Conservation (phyloP, 2,113 vertebrate genomes). For the Himantopus leucocephalus region DNA sequence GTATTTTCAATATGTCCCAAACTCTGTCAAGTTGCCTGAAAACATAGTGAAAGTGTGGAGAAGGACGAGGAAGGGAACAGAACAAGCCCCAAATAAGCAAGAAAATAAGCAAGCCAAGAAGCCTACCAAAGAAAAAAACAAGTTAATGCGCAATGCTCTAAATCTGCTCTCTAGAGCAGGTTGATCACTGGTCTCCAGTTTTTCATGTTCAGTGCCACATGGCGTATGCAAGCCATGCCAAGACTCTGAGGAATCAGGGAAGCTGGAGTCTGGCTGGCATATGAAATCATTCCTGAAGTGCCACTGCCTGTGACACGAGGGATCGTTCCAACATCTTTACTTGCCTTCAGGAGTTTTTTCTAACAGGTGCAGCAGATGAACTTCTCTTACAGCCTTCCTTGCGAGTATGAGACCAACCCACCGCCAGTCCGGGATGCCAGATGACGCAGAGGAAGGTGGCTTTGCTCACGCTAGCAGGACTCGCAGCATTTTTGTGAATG, state of each 20-base stretch:
- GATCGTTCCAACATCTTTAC: constrained; percentile 65
- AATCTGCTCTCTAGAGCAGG: neutral
- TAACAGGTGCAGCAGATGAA: constrained; percentile 77
- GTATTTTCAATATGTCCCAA: neutral
- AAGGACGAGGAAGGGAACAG: neutral
- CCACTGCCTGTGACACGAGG: constrained; percentile 59
- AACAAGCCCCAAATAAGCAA: neutral
- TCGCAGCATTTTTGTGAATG: neutral
- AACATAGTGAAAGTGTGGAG: neutral
- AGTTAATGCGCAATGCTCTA: neutral
- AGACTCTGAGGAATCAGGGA: constrained; percentile 59
- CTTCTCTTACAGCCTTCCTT: constrained; percentile 66
- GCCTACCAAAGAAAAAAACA: neutral
- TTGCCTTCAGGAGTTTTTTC: constrained; percentile 66
- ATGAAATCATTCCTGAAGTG: constrained; percentile 74
- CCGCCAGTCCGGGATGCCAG: constrained; percentile 27
- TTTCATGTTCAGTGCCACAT: constrained; percentile 3
- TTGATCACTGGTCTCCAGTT: neutral
- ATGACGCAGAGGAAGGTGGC: neutral
- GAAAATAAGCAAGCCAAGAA: neutral
- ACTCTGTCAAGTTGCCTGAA: neutral
- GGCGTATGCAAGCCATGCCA: constrained; percentile 39
- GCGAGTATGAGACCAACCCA: constrained; percentile 47
- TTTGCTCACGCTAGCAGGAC: neutral
- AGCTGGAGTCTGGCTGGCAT: constrained; percentile 64